These are phyloP conservation scores for Caerostris darwini DNA, from an alignment of 1,140 invertebrate species.

Conservation along the genomic window DNA sequence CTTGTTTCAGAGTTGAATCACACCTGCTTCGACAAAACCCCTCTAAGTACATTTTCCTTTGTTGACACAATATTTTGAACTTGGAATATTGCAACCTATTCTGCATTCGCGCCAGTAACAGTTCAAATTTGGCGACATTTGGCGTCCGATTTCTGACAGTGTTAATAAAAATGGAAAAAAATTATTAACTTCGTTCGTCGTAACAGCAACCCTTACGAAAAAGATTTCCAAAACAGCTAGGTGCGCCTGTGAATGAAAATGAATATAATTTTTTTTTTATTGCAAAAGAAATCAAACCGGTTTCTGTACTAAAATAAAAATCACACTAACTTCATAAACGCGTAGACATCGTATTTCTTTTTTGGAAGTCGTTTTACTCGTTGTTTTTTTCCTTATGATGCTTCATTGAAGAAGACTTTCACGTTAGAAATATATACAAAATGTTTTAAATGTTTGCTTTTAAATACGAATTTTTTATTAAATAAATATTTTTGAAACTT, in stretches of 20 bases:
- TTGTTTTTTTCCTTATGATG: background rate
- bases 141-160: background rate
- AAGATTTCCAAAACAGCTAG: background rate
- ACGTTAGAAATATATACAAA: background rate
- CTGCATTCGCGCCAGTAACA: background rate
- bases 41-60: background rate
- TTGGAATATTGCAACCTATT: background rate
- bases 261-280: slow-evolving; percentile 28
- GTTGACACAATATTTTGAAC: background rate
- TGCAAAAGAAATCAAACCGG: slow-evolving; percentile 14
- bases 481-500: too few species aligned
- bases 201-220: background rate
- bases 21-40: background rate
- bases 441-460: too few species aligned
- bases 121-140: background rate
- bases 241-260: slow-evolving; percentile 50
- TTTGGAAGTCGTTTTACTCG: slow-evolving; percentile 9
- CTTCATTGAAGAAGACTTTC: background rate
- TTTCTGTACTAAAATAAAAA: slow-evolving; percentile 10
- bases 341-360: slow-evolving; percentile 6
- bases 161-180: background rate
- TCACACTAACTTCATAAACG: slow-evolving; percentile 1
- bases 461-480: too few species aligned
- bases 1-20: background rate
- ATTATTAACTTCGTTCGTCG: background rate